phyloP scores from a whole-genome alignment of 2,888 invertebrate genomes.

The Galeopsomyia nigrocyanea region DNA sequence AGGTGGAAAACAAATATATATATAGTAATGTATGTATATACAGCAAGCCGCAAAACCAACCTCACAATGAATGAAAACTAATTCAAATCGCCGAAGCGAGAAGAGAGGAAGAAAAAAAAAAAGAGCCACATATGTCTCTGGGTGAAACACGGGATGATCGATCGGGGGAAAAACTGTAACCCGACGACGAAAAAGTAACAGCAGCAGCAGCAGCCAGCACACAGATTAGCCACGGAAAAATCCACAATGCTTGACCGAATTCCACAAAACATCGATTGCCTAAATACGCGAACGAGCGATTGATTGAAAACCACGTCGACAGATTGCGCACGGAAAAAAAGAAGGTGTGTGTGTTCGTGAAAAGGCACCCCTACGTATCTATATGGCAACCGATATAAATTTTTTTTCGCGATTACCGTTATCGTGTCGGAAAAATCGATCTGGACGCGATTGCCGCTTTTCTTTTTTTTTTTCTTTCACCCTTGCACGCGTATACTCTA shows the following conservation, averaged over 20 bases:
- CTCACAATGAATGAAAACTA: slow-evolving; percentile 9
- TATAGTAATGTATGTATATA: not conserved
- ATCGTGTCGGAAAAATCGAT: slow-evolving; percentile 1
- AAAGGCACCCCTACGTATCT: not conserved
- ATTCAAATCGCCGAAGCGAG: slow-evolving; percentile 10
- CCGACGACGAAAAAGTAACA: not conserved
- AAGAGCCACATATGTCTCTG: not conserved
- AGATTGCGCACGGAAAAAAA: not conserved
- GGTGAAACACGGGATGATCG: slow-evolving; percentile 1
- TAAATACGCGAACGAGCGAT: slow-evolving; percentile 5
- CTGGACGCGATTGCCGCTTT: not conserved
- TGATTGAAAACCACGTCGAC: not conserved
- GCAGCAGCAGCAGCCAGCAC: not conserved
- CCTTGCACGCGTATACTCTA: not conserved
- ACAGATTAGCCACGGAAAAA: not conserved
- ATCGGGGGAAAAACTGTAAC: not conserved
- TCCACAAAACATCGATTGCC: not conserved
- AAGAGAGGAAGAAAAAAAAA: not conserved
- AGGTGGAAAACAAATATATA: not conserved
- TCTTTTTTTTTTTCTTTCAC: not conserved
- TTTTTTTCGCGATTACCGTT: not conserved
- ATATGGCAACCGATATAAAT: not conserved
- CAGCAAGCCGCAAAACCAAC: not conserved
- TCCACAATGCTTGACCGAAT: not conserved
- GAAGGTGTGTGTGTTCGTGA: not conserved